A percentile compares a stretch with the other conserved stretches of the same genome.
phyloP scores from a whole-genome alignment of 2,113 vertebrate species.

The Connochaetes taurinus region DNA sequence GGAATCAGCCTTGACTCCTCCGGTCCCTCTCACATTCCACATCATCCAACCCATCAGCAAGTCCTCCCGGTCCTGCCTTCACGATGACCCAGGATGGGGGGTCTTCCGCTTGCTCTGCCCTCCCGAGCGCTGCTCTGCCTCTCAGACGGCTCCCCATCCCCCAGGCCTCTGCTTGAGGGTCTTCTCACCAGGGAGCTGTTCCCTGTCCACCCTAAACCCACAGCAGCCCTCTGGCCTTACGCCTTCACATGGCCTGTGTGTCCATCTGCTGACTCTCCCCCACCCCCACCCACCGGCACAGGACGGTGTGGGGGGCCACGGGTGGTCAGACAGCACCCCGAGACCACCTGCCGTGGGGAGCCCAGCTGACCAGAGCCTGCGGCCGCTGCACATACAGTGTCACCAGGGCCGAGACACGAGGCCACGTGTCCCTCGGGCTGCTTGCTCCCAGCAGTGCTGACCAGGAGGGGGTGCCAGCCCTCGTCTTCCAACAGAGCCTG shows the following conservation, averaged over 20 bases:
- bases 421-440: not conserved
- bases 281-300: fast-evolving
- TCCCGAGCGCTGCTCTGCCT: not conserved
- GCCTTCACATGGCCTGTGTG: not conserved
- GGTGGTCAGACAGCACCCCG: not conserved
- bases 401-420: not conserved
- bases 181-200: not conserved
- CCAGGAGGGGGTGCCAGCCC: not conserved
- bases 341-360: not conserved
- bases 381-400: fast-evolving
- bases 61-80: not conserved
- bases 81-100: fast-evolving
- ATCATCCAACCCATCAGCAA: not conserved
- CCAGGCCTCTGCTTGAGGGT: not conserved
- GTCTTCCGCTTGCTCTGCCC: not conserved
- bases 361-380: not conserved
- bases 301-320: fast-evolving
- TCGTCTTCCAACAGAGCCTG: not conserved
- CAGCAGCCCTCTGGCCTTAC: not conserved
- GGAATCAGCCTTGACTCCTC: not conserved
- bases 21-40: not conserved
- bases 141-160: not conserved
- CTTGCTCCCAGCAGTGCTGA: not conserved
- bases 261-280: not conserved
- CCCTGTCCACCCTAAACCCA: not conserved